Base-by-base conservation (phyloP, 2,888 invertebrate species). In the Cephus runcator region DNA sequence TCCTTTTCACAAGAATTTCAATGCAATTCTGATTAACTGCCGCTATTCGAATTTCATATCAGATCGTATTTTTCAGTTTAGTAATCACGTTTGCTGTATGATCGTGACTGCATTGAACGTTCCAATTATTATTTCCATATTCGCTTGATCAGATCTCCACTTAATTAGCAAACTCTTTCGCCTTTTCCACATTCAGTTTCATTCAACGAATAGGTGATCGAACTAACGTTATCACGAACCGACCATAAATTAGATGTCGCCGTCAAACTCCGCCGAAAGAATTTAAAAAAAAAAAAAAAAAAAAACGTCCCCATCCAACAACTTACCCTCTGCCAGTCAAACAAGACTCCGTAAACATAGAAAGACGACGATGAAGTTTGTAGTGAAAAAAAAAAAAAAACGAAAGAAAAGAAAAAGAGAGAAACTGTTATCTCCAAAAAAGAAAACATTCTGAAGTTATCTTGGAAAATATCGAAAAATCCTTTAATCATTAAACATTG, bases 211-310 rank as follows among this genome's bases (percentile, higher is more conserved):
- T 56, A 9, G 23, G 9, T 56, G 23, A 56, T 56, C 56, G 56
- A 56, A 56, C 56, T 56, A 56, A 56, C 9, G 56, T 56, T 56
- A 56, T 56, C 56, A 56, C 56, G 56, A 56, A 56, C 56, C 56
- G 23, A 23, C 23, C 56, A 56, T 56, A 56, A 23, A 56, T 23
- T 56, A 56, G 9, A 56, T 23, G 56, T 56, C 56, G 23, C 56
- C 23, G 56, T 56, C 23, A 56, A 56, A 56, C 9, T 9, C 2
- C 56, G 23, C 23, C 23, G 56, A 56, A 56, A 56, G 56, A 56
- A 56, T 56, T 56, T 34, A 35, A 80, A 75, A 34, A 74, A 78
- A 56, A 71, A 73, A 73, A 69, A 68, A 75, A 75, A 36, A 79
- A n/a, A n/a, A n/a, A n/a, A n/a, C n/a, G 12, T 4, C 1, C 56